Base-by-base conservation (phyloP, 2,797 vertebrate species). In the Cetoscarus ocellatus region DNA sequence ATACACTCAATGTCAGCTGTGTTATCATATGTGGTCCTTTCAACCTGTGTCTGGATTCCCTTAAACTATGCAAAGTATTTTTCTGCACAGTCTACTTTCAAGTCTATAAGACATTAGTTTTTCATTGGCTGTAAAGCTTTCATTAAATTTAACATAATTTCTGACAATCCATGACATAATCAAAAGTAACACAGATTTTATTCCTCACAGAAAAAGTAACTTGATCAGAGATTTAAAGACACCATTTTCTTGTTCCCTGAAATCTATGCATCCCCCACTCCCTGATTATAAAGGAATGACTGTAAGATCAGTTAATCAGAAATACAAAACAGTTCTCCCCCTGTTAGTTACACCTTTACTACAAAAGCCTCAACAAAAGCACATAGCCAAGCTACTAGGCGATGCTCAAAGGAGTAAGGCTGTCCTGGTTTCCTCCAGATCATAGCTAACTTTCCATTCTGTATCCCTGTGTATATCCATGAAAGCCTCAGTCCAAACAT, bases 401-500 rank as follows among this genome's bases (percentile, higher is more conserved):
- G 18, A 1, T 17, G 75, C 81, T 79, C 83, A 77, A 64, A 75
- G 77, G 81, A 81, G 67, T 57, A 77, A 50, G 35, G 44, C 47
- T 70, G 87, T n/a, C 68, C 83, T 79, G 61, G 55, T 86, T 88
- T 87, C 60, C 74, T 47, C 45, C 68, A 49, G 69, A 44, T 66
- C 58, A 38, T 10, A 35, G 59, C 59, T 73, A 56, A 76, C 76
- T 79, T 54, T 63, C 79, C 54, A 61, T 77, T 40, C 61, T 83
- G 42, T 67, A 59, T 75, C 49, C 27, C 42, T 61, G 47, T 39
- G 45, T n/a, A 53, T 13, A 49, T 13, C 54, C 27, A n/a, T 27
- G 40, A 38, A 17, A 42, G 17, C 47, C 42, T 51, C 9, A 53
- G 3, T 2, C 12, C n/a, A 52, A 62, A 69, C 19, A 61, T 49